These are phyloP conservation scores for Macropis europaea DNA, from an alignment of 2,888 invertebrate species.

Conservation along the genomic window DNA sequence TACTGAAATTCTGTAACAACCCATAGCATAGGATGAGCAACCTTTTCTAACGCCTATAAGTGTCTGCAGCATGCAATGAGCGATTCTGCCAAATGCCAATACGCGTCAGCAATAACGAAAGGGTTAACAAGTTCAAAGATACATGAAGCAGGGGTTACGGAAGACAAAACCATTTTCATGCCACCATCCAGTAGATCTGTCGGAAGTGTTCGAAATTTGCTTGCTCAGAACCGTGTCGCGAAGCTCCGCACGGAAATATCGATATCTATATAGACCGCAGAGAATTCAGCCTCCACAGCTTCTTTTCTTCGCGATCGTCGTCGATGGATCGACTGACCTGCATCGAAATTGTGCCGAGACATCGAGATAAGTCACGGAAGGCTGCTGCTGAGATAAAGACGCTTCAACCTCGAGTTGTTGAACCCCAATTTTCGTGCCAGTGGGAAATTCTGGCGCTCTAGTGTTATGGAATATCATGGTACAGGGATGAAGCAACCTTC, in stretches of 20 bases:
- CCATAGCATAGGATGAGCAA: too few relatives aligned
- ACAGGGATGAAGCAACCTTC: constrained; percentile 5
- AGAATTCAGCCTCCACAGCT: background rate
- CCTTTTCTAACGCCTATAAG: too few relatives aligned
- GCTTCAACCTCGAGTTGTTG: constrained; percentile 16
- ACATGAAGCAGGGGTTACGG: too few relatives aligned
- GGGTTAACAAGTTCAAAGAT: too few relatives aligned
- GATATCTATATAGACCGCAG: constrained; percentile 5
- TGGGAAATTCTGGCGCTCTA: constrained; percentile 4
- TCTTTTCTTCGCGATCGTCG: constrained; percentile 17
- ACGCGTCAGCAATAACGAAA: too few relatives aligned
- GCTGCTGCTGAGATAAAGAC: constrained; percentile 28
- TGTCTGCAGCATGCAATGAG: too few relatives aligned
- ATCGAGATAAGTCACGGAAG: constrained; percentile 52
- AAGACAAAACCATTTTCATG: too few relatives aligned
- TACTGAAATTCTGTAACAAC: too few relatives aligned
- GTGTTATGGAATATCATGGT: too few relatives aligned
- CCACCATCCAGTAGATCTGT: constrained; percentile 3
- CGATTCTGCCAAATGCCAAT: too few relatives aligned
- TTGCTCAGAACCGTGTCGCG: background rate
- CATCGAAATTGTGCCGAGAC: constrained; percentile 41
- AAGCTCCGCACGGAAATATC: background rate
- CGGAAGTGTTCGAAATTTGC: background rate
- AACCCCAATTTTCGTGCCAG: constrained; percentile 27
- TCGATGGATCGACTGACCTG: constrained; percentile 37